Evolutionary conservation across 2,888 invertebrate genomes (phyloP).

Genomic region (Iselma pallidipennis): DNA sequence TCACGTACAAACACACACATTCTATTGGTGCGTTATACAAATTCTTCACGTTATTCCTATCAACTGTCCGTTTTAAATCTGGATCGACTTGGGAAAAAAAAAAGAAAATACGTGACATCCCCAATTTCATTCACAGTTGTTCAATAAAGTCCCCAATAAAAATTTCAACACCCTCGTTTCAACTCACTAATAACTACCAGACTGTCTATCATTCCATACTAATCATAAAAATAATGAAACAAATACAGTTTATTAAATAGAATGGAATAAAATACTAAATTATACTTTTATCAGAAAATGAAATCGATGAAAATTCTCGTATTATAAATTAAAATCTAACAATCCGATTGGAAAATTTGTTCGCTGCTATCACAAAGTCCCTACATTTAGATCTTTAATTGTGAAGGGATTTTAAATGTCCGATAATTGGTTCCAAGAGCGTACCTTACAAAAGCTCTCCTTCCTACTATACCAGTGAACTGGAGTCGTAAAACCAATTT

Average conservation of each 20-base stretch:
- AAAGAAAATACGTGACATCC: background rate
- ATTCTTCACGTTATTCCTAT: background rate
- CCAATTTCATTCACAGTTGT: background rate
- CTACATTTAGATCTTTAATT: background rate
- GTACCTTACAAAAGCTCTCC: background rate
- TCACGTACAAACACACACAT: constrained; percentile 10
- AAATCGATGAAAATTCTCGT: background rate
- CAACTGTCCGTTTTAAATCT: background rate
- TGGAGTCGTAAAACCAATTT: background rate
- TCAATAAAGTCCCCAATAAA: background rate
- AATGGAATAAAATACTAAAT: too few species aligned
- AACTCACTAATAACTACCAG: too few species aligned
- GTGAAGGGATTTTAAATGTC: background rate
- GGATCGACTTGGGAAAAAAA: background rate
- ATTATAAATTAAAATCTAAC: background rate
- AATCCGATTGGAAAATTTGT: too few species aligned
- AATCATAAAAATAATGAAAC: too few species aligned
- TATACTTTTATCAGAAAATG: too few species aligned
- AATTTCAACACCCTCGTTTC: background rate
- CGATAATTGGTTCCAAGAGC: background rate
- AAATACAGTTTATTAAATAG: too few species aligned
- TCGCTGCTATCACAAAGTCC: too few species aligned
- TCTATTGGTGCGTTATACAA: background rate
- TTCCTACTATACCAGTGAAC: too few species aligned
- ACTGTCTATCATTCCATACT: too few species aligned